A percentile compares a stretch with the other conserved stretches of the same genome.
Evolutionary conservation across 2,888 invertebrate genomes (phyloP).

Genomic region (Stenolophus ochropezus): DNA sequence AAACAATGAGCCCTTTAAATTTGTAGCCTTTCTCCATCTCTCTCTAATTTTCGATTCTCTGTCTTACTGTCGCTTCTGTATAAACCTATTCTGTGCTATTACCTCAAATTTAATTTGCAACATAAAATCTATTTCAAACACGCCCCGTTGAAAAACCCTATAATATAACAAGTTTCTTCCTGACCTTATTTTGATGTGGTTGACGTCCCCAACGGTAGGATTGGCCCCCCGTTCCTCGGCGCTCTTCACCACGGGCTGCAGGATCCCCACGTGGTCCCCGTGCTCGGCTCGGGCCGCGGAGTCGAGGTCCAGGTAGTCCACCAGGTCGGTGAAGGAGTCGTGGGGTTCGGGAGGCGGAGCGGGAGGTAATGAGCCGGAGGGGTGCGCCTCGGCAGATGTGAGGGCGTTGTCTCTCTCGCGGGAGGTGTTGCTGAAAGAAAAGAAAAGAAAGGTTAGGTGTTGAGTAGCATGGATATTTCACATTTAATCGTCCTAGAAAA

Average conservation of each 20-base stretch:
- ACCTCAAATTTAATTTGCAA: no score
- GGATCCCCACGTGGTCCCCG: constrained; percentile 74
- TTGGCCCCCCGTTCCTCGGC: constrained; percentile 74
- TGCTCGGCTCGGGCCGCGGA: constrained; percentile 74
- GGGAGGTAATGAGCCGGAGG: constrained; percentile 68
- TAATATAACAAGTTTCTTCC: neutral
- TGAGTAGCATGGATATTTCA: neutral
- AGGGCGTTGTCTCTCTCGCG: neutral
- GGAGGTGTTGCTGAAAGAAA: constrained; percentile 22
- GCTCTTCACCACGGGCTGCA: constrained; percentile 73
- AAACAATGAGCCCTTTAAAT: no score
- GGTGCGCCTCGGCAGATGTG: neutral
- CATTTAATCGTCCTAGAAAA: neutral
- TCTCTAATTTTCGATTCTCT: no score
- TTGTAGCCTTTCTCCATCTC: no score
- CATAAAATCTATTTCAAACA: no score
- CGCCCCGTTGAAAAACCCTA: neutral
- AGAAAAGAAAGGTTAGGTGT: neutral
- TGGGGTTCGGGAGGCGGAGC: constrained; percentile 71
- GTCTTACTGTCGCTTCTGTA: no score
- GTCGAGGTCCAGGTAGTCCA: constrained; percentile 74
- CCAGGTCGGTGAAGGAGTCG: constrained; percentile 80
- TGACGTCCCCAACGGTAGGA: constrained; percentile 83
- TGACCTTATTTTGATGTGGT: constrained; percentile 68
- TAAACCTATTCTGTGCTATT: no score